Base-by-base conservation (phyloP, 2,888 invertebrate species). In the Microctonus brassicae region DNA sequence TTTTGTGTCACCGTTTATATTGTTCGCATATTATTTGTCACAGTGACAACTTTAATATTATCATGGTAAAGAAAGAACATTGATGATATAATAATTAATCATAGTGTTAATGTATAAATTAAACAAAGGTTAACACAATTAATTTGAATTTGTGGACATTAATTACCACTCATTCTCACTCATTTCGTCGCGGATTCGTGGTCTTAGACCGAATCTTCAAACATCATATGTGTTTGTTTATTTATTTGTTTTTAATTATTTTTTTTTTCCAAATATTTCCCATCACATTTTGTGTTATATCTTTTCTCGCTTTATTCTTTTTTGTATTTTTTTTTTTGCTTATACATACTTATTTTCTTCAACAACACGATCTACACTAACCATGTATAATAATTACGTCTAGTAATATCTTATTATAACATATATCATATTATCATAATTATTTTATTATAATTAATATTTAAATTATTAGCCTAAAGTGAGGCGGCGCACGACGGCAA, bases 341-440 rank as follows among this genome's bases (percentile, higher is more conserved):
- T 82, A 81, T 80, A 81, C 80, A 79, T 83, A 83, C 81, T 82
- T 83, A 79, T 83, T 84, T 84, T 85, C 82, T 82, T 87, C 84
- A 87, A 87, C 86, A 87, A 86, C 86, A 87, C 87, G 86, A 86
- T 86, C 87, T 87, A 87, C 81, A 85, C 87, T 87, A 87, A 86
- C 85, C 86, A 87, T 87, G 82, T 84, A 87, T 87, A 87, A 87
- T 87, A 86, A 87, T 87, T 86, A 87, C 87, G 86, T 87, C 87
- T 87, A 87, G 86, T 87, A 87, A 86, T 87, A 87, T 86, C 87
- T 87, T 87, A 87, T 83, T 83, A 80, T 87, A 87, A 87, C 87
- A 87, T 86, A 85, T 86, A 87, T 85, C 83, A 84, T 84, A 87
- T 86, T 84, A 85, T 86, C 79, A 81, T 84, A 79, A 83, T 82